Base-by-base conservation (phyloP, 2,113 vertebrate species). In the Cyanoderma ruficeps region DNA sequence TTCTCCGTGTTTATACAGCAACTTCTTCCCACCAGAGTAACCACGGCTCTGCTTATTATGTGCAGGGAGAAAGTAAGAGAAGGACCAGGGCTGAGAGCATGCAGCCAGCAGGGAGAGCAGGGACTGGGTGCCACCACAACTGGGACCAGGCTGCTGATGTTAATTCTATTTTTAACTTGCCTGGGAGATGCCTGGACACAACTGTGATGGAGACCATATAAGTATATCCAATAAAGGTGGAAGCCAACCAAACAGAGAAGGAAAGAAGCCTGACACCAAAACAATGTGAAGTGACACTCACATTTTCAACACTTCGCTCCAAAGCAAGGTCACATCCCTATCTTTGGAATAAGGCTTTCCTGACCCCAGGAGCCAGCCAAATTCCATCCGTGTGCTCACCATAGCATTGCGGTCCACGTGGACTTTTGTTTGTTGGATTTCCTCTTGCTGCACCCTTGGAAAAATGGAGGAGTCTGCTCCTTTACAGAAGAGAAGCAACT, bases 381-480 rank as follows among this genome's bases (percentile, higher is more conserved):
- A 72, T 83, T 77, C 89, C 75, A 70, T 17, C 72, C 2, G 3
- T n/a, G 0, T 50, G 50, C 98, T 93, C 97, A 99, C 99, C 97
- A 98, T 96, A 39, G 99, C 99, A 50, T 99, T 99, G 52, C 98
- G 98, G 85, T 99, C 99, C 92, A 99, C 99, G 0, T 99, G 98
- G 83, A 96, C 96, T 93, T 98, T 99, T 14, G 99, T 99, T 94
- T 96, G 97, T 18, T 99, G 98, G 55, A 99, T 98, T 95, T 99
- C 99, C 61, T 99, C 98, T 94, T 96, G 98, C 82, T 96, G 98
- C 77, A 99, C 99, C 50, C 99, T 98, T 41, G 99, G 98, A 67
- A 99, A 99, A 97, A 99, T 96, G 21, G 99, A 99, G 10, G 99
- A 99, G 97, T 99, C 99, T 17, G 99, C 99, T 94, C 99, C 99